Base-by-base conservation (phyloP, 2,113 vertebrate species). In the Cyprinus carpio region DNA sequence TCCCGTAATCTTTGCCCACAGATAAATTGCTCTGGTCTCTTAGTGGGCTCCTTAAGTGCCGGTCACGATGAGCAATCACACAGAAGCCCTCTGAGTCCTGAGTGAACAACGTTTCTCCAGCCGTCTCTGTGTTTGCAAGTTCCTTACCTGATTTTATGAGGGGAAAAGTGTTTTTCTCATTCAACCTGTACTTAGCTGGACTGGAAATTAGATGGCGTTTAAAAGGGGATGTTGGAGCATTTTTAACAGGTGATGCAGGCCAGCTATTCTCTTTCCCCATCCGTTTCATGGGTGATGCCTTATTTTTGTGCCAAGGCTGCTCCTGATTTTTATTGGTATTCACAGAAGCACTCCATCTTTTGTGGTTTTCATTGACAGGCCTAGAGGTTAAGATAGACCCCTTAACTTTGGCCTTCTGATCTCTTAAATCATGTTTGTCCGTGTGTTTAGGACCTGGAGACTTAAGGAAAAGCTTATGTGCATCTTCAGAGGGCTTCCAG, bases 1-100 rank as follows among this genome's bases (percentile, higher is more conserved):
- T 80, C 11, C 18, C 78, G 69, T 60, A 82, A 15, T 71, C 77
- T 7, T 5, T 40, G 23, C 23, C 56, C 23, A 60, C 56, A 60
- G 8, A 60, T 60, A n/a, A 60, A 60, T 60, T 60, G 56, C 87
- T 90, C 0, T 90, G 88, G 76, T 93, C 91, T 87, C 91, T 93
- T 8, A 93, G 87, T 3, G 93, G 91, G 84, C 90, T 92, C 60
- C 88, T 87, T 64, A 62, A 11, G 8, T 60, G 69, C 49, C 75
- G 71, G 40, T 81, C 74, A 69, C 92, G 90, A 69, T 94, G 93
- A 1, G 94, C 91, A 0, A 95, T 95, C 60, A 95, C 94, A 69
- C 88, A 87, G 81, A 93, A 90, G 12, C 94, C 95, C 74, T 95
- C 90, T 1, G 95, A 94, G 90, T 95, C 94, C 89, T 95, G 95